Base-by-base conservation (phyloP, 1,140 invertebrate species). In the Drosophila varians region DNA sequence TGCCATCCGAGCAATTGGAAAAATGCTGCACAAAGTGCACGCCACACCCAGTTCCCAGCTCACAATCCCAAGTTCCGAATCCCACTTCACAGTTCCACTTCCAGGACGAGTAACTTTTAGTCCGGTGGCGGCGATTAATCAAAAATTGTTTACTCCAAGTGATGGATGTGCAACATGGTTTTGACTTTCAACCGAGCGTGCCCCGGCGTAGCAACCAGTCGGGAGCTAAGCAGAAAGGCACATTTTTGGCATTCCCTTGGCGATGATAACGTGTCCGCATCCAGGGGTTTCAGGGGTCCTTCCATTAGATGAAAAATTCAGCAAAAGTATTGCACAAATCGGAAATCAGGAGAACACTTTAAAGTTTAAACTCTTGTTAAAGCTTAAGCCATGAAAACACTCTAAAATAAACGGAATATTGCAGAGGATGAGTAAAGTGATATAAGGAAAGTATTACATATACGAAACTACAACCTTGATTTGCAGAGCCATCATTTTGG, bases 121-220 rank as follows among this genome's bases (percentile, higher is more conserved):
- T 66, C 53, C 72, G 57, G 60, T 57, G 73, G 46, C 49, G 73
- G 74, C 82, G 82, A 86, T 86, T 86, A 82, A 86, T 87, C 82
- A 86, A 86, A 86, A 86, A 86, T 86, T 86, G 82, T 86, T 86
- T 86, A 82, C 82, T 77, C 79, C 86, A 86, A 82, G 79, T 86
- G 82, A 86, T 86, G 77, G 79, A 86, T 86, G 82, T 86, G 82
- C 82, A 87, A 87, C 83, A 86, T 82, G 83, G 74, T 77, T 77
- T 71, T 74, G 82, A 80, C 82, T 77, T 86, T 57, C 65, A 78
- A 78, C 79, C 61, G 57, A 70, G 72, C 65, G 61, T 65, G 38
- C 16, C 46, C 9, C 36, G 48, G 53, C 55, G 58, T 8, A 16
- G 36, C 12, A 64, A 18, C 71, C 58, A 73, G 71, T 70, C 53